Base-by-base conservation (phyloP, 2,797 vertebrate genomes). In the Sylvia borin region DNA sequence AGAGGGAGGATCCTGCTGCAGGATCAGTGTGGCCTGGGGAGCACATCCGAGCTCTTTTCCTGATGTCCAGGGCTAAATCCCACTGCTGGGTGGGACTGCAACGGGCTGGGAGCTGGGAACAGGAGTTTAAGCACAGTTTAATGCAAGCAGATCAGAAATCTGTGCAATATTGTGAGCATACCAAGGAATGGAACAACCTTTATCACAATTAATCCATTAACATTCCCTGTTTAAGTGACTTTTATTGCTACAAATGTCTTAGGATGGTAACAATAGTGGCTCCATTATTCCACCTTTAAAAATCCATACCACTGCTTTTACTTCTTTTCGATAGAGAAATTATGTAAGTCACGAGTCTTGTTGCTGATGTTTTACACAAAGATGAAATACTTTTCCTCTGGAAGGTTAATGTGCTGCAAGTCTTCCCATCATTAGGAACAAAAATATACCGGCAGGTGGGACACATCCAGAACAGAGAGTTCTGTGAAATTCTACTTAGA, bases 391-490 rank as follows among this genome's bases (percentile, higher is more conserved):
- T 90, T 91, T 31, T 78, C 67, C 66, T 80, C 76, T 86, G 79
- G 90, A 95, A 97, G 91, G 91, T 94, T 96, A 94, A 96, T 94
- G 88, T 87, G 54, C 85, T 94, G 67, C 78, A 88, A 92, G 95
- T 92, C 89, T 96, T 81, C 85, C 58, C 75, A 53, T 93, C 95
- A 96, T 90, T 94, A 96, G 91, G 90, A 96, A 92, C 90, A 96
- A 96, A 96, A 96, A 94, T 95, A 87, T 21, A 88, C 91, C 94
- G 94, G 96, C 95, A 95, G 97, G 96, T 95, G 96, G 95, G 93
- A 94, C 90, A 78, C 57, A 90, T 65, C 65, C 65, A 83, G 92
- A 93, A 91, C 95, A 93, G 72, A 93, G 74, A 55, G 27, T 92
- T 95, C 92, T 91, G 89, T 91, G 55, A 94, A 95, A 93, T 93